Evolutionary conservation across 2,888 invertebrate species (phyloP).

Genomic region (Disparrhopalites patrizii): DNA sequence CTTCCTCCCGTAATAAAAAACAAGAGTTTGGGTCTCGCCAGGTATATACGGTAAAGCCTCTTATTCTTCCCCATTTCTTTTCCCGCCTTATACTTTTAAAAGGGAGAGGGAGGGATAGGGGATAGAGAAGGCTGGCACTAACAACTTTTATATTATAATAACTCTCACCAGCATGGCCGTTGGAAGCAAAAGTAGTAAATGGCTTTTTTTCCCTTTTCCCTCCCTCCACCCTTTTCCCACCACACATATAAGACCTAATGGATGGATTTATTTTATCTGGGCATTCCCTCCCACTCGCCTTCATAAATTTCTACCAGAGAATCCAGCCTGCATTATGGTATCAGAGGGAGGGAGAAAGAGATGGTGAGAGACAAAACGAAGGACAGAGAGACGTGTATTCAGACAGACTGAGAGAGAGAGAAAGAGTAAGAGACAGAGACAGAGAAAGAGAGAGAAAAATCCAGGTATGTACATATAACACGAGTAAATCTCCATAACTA

Average conservation of each 20-base stretch:
- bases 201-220: conserved; percentile 10
- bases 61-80: too few relatives aligned
- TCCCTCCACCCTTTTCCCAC: background rate
- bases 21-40: too few relatives aligned
- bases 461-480: background rate
- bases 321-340: conserved; percentile 20
- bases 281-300: conserved; percentile 27
- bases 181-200: conserved; percentile 14
- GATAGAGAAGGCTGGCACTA: conserved; percentile 1
- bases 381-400: background rate
- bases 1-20: too few relatives aligned
- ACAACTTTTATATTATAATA: conserved; percentile 8
- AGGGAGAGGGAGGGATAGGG: too few relatives aligned
- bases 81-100: too few relatives aligned
- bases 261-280: conserved; percentile 41
- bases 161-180: background rate
- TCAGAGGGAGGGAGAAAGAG: conserved; percentile 1
- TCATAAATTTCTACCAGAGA: conserved; percentile 34
- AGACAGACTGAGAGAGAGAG: background rate
- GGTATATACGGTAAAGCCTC: too few relatives aligned
- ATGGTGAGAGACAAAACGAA: background rate
- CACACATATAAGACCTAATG: conserved; percentile 24
- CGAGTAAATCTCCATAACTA: conserved; percentile 1
- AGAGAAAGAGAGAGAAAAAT: background rate
- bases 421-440: too few relatives aligned